Conservation (phyloP, 2,113 vertebrate genomes). For the Hippocampus zosterae region DNA sequence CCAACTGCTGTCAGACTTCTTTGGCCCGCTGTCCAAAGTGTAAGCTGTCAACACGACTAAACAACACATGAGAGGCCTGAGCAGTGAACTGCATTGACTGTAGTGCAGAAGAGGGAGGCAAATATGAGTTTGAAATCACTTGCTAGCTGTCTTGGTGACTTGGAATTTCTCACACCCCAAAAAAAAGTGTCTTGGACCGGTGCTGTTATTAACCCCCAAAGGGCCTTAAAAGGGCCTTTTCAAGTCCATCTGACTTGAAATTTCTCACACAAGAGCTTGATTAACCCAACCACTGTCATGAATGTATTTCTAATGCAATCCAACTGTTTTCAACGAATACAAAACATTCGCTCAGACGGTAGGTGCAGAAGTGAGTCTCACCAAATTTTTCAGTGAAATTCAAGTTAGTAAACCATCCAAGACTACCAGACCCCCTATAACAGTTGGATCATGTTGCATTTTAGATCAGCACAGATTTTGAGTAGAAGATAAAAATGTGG, state of each 20-base stretch:
- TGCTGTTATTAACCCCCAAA: not conserved
- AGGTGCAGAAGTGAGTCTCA: no score
- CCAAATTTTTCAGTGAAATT: no score
- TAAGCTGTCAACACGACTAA: conserved; percentile 34
- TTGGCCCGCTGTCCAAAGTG: conserved; percentile 35
- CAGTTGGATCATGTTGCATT: no score
- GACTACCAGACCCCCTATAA: no score
- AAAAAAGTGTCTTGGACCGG: not conserved
- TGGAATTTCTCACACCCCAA: not conserved
- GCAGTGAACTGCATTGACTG: conserved; percentile 18
- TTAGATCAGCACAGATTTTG: no score
- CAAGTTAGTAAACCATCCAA: no score
- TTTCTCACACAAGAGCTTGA: not conserved
- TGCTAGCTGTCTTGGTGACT: conserved; percentile 6
- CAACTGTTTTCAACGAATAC: no score
- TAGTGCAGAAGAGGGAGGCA: conserved; percentile 2
- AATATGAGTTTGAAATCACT: conserved; percentile 12
- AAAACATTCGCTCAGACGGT: no score
- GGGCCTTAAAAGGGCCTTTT: not conserved
- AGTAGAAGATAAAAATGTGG: no score
- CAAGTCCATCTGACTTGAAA: not conserved
- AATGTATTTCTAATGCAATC: no score
- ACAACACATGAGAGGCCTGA: conserved; percentile 23
- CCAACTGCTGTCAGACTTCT: conserved; percentile 30
- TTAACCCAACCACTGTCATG: no score